Evolutionary conservation across 2,797 vertebrate species (phyloP).

Genomic region (Cryptoprocta ferox): DNA sequence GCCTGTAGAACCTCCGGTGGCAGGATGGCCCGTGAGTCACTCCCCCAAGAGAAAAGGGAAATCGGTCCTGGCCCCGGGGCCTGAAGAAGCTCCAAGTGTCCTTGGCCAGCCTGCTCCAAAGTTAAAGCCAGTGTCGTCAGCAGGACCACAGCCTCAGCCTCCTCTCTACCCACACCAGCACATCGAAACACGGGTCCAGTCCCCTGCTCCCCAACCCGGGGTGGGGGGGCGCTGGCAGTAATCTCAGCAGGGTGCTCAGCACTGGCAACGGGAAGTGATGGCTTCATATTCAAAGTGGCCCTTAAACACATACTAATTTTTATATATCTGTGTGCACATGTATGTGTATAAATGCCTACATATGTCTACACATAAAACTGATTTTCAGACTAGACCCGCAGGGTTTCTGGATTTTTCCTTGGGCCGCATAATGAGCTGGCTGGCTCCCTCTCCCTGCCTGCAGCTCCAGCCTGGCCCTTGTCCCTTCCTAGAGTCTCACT

Average conservation of each 20-base stretch:
- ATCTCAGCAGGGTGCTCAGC: background rate
- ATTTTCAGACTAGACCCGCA: background rate
- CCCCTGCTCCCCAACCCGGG: background rate
- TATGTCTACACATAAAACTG: background rate
- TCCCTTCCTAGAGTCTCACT: background rate
- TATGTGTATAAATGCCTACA: background rate
- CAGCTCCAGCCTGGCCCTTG: background rate
- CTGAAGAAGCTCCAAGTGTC: background rate
- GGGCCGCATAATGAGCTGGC: background rate
- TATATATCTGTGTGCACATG: background rate
- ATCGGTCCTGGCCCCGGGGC: background rate
- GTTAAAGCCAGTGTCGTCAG: background rate
- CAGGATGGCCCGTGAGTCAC: background rate
- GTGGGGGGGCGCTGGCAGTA: no score
- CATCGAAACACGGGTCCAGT: background rate
- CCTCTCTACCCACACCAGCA: background rate
- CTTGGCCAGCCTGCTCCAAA: background rate
- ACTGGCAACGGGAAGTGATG: background rate
- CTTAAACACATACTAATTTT: background rate
- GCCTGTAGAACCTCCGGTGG: background rate
- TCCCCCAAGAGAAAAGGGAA: background rate
- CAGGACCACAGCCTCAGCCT: background rate
- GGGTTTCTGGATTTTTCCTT: background rate
- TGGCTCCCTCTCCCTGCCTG: background rate
- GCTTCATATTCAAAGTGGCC: background rate